Evolutionary conservation across 2,113 vertebrate species (phyloP).

Genomic region (Daboia siamensis): DNA sequence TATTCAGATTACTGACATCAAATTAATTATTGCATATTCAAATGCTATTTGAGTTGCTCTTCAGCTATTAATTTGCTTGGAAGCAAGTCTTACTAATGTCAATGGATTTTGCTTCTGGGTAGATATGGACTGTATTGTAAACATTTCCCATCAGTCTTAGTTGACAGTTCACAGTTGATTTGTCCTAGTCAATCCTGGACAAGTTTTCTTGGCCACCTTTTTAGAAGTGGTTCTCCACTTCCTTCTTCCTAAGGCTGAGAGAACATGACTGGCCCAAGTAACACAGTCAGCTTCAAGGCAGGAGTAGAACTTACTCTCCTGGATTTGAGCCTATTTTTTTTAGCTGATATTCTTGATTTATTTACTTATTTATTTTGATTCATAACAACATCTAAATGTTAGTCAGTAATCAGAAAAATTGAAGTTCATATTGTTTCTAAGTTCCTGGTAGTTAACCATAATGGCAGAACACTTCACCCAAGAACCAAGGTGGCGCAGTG

Average conservation of each 20-base stretch:
- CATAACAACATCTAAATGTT: not conserved
- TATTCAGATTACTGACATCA: not conserved
- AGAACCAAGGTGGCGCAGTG: no score
- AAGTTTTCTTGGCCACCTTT: no score
- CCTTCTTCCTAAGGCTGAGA: no score
- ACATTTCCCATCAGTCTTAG: not conserved
- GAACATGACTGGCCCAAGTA: no score
- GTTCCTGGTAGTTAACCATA: conserved; percentile 54
- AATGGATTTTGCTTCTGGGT: not conserved
- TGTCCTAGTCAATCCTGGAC: no score
- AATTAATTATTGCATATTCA: not conserved
- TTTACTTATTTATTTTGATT: not conserved
- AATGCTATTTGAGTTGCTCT: not conserved
- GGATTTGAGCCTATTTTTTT: no score
- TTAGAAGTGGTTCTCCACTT: no score
- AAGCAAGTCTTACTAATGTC: not conserved
- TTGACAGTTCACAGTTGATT: no score
- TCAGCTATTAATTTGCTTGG: not conserved
- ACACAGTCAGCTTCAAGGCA: no score
- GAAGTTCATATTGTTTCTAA: conserved; percentile 58
- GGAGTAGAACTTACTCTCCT: no score
- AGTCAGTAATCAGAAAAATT: conserved; percentile 42
- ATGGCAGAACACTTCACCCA: not conserved
- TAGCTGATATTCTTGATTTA: no score
- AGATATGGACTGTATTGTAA: not conserved